Base-by-base conservation (phyloP, 35 echinoderm and acorn worm genomes). In the Ophioderma brevispina region DNA sequence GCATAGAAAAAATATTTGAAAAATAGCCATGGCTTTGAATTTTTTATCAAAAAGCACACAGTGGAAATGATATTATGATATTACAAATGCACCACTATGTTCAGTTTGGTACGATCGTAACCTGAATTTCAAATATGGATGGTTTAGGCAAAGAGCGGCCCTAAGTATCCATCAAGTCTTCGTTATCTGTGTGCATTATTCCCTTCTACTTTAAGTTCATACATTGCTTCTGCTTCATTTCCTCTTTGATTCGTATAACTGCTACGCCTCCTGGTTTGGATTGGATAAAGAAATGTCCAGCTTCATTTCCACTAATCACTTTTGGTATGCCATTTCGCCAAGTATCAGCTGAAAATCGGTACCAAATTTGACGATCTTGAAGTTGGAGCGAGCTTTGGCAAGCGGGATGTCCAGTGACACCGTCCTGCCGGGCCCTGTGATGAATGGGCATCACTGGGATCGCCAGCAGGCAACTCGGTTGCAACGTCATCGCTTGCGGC, bases 141-240 rank as follows among this genome's bases (percentile, higher is more conserved):
- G 85, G 70, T 40, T 42, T 37, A 25, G 78, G 13, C 37, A 39
- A 46, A 55, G 64, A 31, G 31, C 77, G 39, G 8, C 18, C 85
- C n/a, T n/a, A n/a, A n/a, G n/a, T n/a, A 33, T 87, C 36, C 0
- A 36, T 36, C 21, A 87, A 37, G 32, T 87, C 75, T 39, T 87
- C 85, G 25, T 38, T 77, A 33, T 77, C 70, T 23, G 85, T 55
- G 17, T 41, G 37, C 85, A 87, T 75, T 0, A 77, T 76, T 13
- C n/a, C 94, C 94, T 86, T 96, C 79, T 2, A 96, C 81, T 36
- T 96, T 85, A 19, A 96, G 80, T 39, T 87, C 80, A 56, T 85
- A 96, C 30, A 86, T 75, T 0, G n/a, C 76, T 1, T 78, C 70
- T 32, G 89, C 33, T 23, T 41, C 81, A 11, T 77, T 5, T 37